Evolutionary conservation across 1,140 invertebrate species (phyloP), one percentile per base, ranked within the genome.

Genomic region (Melipona quadrifasciata): DNA sequence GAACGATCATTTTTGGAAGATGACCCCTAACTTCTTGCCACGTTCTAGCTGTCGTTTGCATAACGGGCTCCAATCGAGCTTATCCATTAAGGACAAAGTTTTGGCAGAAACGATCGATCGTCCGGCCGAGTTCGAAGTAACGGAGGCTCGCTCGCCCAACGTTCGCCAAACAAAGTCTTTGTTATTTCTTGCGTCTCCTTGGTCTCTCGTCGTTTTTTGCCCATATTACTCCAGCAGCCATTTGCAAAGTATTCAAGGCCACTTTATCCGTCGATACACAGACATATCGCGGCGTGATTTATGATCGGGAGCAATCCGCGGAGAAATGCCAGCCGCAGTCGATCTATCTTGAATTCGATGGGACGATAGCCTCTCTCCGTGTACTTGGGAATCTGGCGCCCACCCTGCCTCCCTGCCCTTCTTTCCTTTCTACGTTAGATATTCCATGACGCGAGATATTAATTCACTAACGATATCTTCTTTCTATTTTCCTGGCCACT

Each of bases 201-300:
- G 0, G 21, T 21, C 65, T 67, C n/a, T 67, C n/a, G 1, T 65
- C 64, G 31, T 34, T 67, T 67, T 31, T 67, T 34, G 17, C 24
- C 55, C 17, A 70, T 53, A 34, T 79, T 77, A 65, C 77, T 27
- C 61, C 79, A 71, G 21, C 70, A 84, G 39, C 73, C 82, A 70
- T 71, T 73, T 31, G 53, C 79, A 39, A n/a, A 77, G 86, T 87
- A 89, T 90, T 90, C 89, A 87, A 90, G 89, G 89, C 85, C 82
- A 82, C 83, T 90, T 76, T 81, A 57, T 85, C 74, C 14, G 68
- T 61, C 64, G 58, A 82, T 84, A 84, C 61, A 81, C 31, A 57
- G 65, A 67, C 86, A 85, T 90, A 90, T 85, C 88, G 85, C 64
- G 39, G 79, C n/a, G 39, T 91, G 89, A 91, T 91, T 91, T 91